phyloP scores from a whole-genome alignment of 2,888 invertebrate species.

The Drosophila pseudotalamancana region DNA sequence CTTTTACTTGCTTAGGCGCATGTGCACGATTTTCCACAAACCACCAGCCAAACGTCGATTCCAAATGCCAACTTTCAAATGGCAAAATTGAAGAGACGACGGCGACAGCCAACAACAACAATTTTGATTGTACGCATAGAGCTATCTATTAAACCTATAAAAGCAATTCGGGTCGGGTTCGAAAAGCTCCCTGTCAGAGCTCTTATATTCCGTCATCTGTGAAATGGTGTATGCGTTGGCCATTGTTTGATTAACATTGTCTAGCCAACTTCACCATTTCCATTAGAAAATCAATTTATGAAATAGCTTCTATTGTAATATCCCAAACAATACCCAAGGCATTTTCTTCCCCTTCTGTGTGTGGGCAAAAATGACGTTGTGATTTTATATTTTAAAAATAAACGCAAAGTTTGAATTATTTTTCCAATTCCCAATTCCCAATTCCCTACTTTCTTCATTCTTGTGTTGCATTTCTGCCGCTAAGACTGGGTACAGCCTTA shows the following conservation, averaged over 20 bases:
- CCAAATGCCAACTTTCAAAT: slow-evolving; percentile 75
- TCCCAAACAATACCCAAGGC: slow-evolving; percentile 36
- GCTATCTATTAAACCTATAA: slow-evolving; percentile 36
- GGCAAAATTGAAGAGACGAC: slow-evolving; percentile 72
- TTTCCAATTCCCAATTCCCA: too few species aligned
- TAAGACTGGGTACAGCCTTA: slow-evolving; percentile 1
- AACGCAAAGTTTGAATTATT: slow-evolving; percentile 47
- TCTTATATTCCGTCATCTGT: slow-evolving; percentile 51
- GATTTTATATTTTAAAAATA: slow-evolving; percentile 19
- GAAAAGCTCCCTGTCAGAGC: slow-evolving; percentile 3
- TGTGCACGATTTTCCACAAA: slow-evolving; percentile 77
- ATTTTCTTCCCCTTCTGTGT: slow-evolving; percentile 45
- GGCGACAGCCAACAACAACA: slow-evolving; percentile 27
- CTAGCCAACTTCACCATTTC: slow-evolving; percentile 42
- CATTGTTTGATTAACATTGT: slow-evolving; percentile 48
- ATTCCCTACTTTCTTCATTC: too few species aligned
- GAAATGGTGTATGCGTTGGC: slow-evolving; percentile 50
- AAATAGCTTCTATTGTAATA: slow-evolving; percentile 62
- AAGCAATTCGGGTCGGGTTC: slow-evolving; percentile 24
- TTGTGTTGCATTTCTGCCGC: slow-evolving; percentile 16
- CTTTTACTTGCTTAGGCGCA: slow-evolving; percentile 73
- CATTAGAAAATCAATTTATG: slow-evolving; percentile 69
- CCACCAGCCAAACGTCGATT: slow-evolving; percentile 57
- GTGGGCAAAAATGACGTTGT: slow-evolving; percentile 55
- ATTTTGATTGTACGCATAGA: slow-evolving; percentile 43